phyloP scores from a whole-genome alignment of 2,888 invertebrate genomes.

The Macropis europaea region DNA sequence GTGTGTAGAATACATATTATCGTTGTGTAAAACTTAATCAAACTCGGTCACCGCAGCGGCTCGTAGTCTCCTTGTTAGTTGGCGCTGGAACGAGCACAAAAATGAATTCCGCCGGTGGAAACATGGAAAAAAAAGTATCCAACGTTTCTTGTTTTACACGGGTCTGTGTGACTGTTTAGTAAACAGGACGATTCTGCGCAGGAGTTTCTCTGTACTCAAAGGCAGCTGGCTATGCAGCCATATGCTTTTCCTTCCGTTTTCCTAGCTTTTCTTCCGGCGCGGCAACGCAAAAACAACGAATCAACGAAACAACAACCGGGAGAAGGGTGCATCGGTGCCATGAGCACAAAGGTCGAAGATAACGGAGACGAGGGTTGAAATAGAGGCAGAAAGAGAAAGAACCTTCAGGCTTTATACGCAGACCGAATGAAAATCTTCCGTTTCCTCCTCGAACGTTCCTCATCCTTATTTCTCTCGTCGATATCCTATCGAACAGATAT shows the following conservation, averaged over 20 bases:
- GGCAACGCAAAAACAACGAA: conserved; percentile 29
- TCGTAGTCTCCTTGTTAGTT: neutral
- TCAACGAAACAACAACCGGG: conserved; percentile 1
- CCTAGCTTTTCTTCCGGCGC: neutral
- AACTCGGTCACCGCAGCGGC: too few species aligned
- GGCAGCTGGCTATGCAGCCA: neutral
- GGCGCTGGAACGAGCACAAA: neutral
- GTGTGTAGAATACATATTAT: too few species aligned
- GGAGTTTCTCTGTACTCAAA: neutral
- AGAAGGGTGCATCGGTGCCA: neutral
- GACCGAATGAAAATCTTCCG: conserved; percentile 24
- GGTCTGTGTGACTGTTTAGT: conserved; percentile 9
- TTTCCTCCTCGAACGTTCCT: neutral
- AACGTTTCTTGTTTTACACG: conserved; percentile 11
- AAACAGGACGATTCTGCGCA: conserved; percentile 29
- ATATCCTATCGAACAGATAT: conserved; percentile 27
- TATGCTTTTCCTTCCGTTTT: conserved; percentile 8
- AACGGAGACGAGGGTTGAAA: conserved; percentile 9
- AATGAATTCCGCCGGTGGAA: neutral
- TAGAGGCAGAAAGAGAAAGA: neutral
- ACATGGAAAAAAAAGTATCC: neutral
- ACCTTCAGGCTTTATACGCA: conserved; percentile 18
- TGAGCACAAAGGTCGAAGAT: conserved; percentile 10
- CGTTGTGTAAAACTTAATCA: too few species aligned
- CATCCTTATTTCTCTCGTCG: conserved; percentile 3